Evolutionary conservation across 35 echinoderm and acorn worm genomes (phyloP).

Genomic region (Apostichopus parvimensis): DNA sequence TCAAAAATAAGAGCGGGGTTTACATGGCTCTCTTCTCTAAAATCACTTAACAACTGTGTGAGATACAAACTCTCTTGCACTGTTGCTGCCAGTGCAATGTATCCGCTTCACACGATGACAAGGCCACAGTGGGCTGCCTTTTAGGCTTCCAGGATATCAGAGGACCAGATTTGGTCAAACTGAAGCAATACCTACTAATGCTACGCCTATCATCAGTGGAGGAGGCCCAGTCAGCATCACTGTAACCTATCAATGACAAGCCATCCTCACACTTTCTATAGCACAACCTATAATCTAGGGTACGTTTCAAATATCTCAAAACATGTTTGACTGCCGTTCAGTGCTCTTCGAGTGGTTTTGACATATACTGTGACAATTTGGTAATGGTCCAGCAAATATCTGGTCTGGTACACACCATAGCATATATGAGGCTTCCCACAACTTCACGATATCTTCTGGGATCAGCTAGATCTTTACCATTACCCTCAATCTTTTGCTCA

Average conservation of each 20-base stretch:
- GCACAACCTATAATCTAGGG: slow-evolving; percentile 18
- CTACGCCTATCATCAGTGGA: too few relatives aligned
- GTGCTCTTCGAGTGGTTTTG: slow-evolving; percentile 48
- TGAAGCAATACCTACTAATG: too few relatives aligned
- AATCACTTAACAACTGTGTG: not conserved
- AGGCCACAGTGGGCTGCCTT: too few relatives aligned
- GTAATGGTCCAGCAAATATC: slow-evolving; percentile 23
- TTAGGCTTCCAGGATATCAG: too few relatives aligned
- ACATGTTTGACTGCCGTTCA: slow-evolving; percentile 51
- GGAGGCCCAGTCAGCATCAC: too few relatives aligned
- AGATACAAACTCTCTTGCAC: slow-evolving; percentile 53
- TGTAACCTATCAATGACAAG: too few relatives aligned
- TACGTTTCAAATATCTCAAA: slow-evolving; percentile 28
- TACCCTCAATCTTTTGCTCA: slow-evolving; percentile 40
- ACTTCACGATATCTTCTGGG: slow-evolving; percentile 40
- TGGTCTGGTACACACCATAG: slow-evolving; percentile 20
- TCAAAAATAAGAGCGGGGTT: slow-evolving; percentile 33
- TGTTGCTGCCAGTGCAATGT: slow-evolving; percentile 53
- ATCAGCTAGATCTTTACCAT: not conserved
- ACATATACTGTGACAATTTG: slow-evolving; percentile 55
- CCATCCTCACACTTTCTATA: not conserved
- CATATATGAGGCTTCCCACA: slow-evolving; percentile 51
- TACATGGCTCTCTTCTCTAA: not conserved
- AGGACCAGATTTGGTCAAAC: too few relatives aligned
- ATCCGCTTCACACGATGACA: too few relatives aligned